These are phyloP conservation scores for Noturus placidus DNA, from an alignment of 2,113 vertebrate species.

Conservation along the genomic window DNA sequence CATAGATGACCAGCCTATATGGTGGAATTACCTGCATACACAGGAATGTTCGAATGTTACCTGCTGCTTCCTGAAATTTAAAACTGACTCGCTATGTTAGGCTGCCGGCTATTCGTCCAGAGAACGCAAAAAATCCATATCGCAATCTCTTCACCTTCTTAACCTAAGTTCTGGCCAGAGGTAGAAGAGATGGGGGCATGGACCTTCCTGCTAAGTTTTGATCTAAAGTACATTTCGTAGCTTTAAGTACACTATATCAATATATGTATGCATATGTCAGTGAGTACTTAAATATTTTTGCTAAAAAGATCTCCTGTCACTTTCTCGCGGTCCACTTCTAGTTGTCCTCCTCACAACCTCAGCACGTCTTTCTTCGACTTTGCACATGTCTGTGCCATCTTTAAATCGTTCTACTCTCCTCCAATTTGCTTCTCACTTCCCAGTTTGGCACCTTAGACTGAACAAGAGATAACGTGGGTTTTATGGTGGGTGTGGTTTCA, in stretches of 20 bases:
- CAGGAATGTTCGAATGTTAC: constrained; percentile 37
- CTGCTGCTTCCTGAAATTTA: constrained; percentile 40
- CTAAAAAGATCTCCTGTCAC: constrained; percentile 45
- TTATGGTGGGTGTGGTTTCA: constrained; percentile 45
- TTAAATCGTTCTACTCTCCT: constrained; percentile 69
- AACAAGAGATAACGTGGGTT: constrained; percentile 56
- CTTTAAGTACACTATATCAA: constrained; percentile 51
- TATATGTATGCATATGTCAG: constrained; percentile 49
- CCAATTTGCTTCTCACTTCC: constrained; percentile 69
- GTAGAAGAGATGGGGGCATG: constrained; percentile 66
- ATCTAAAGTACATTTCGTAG: constrained; percentile 48
- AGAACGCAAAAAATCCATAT: constrained; percentile 46
- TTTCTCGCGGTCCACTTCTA: constrained; percentile 29
- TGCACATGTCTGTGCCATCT: constrained; percentile 17
- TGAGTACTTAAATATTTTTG: constrained; percentile 47
- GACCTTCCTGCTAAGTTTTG: constrained; percentile 64
- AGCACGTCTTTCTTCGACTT: background rate
- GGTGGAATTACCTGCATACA: constrained; percentile 30
- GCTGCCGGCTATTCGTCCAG: constrained; percentile 62
- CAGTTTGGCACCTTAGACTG: constrained; percentile 90
- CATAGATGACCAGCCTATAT: constrained; percentile 29
- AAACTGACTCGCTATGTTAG: constrained; percentile 55
- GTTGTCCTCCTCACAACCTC: constrained; percentile 14
- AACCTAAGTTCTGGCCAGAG: constrained; percentile 66
- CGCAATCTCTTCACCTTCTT: constrained; percentile 44